Evolutionary conservation across 2,888 invertebrate species (phyloP).

Genomic region (Sturmia bella): DNA sequence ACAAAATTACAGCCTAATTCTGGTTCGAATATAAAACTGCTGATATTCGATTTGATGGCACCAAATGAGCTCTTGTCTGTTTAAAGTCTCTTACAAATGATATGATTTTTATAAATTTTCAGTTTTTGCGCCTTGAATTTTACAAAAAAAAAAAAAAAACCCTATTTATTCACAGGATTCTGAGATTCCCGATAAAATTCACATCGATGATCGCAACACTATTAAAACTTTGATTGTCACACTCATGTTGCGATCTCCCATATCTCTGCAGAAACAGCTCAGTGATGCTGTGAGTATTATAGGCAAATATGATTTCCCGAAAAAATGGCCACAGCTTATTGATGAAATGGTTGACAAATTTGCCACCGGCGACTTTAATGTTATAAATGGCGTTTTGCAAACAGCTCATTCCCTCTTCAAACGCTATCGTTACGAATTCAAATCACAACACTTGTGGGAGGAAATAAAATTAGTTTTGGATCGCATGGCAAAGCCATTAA

Average conservation of each 20-base stretch:
- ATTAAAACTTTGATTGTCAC: slow-evolving; percentile 94
- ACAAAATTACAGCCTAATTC: no score
- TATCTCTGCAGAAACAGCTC: slow-evolving; percentile 94
- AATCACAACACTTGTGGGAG: slow-evolving; percentile 96
- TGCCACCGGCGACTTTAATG: slow-evolving; percentile 93
- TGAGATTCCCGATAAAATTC: slow-evolving; percentile 90
- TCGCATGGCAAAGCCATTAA: slow-evolving; percentile 95
- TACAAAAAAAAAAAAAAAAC: no score
- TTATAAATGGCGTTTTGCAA: slow-evolving; percentile 96
- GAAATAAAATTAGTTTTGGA: slow-evolving; percentile 98
- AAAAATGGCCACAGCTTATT: slow-evolving; percentile 96
- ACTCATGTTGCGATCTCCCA: slow-evolving; percentile 95
- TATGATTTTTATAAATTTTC: no score
- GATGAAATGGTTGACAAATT: slow-evolving; percentile 97
- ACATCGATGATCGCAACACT: slow-evolving; percentile 88
- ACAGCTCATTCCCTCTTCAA: slow-evolving; percentile 99
- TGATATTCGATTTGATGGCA: no score
- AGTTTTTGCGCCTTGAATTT: no score
- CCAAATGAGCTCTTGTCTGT: no score
- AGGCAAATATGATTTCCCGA: slow-evolving; percentile 98
- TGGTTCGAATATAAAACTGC: no score
- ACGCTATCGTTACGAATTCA: slow-evolving; percentile 96
- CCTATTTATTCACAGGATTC: slow-evolving; percentile 85
- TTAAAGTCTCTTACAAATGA: no score
- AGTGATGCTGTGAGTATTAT: slow-evolving; percentile 98